Conservation (phyloP, 2,797 vertebrate species). For the Tympanoctomys barrerae region DNA sequence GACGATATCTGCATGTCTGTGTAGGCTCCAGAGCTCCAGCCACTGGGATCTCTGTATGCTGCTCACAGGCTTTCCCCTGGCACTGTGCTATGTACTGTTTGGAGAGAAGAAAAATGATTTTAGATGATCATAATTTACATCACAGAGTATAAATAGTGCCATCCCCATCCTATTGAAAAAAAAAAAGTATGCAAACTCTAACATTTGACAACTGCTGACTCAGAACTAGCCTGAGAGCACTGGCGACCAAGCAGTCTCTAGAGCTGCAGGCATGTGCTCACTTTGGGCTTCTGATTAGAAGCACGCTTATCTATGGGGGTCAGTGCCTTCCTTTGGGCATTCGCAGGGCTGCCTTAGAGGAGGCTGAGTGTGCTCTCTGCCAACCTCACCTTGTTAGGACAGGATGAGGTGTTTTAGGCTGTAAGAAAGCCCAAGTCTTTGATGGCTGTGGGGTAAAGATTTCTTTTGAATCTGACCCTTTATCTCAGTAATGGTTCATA, state of each 20-base stretch:
- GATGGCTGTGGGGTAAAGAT: background rate
- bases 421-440: background rate
- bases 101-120: background rate
- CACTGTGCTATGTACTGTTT: background rate
- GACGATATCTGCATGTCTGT: background rate
- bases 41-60: background rate
- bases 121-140: background rate
- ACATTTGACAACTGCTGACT: background rate
- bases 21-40: background rate
- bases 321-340: background rate
- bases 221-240: background rate
- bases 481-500: background rate
- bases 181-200: background rate
- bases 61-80: background rate
- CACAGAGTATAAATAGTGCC: background rate
- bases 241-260: background rate
- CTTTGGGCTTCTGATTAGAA: background rate
- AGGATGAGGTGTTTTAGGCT: background rate
- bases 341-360: rapidly evolving
- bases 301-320: rapidly evolving
- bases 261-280: background rate
- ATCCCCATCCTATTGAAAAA: background rate
- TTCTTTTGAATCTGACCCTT: background rate
- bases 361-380: background rate
- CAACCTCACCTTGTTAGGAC: background rate